Conservation (phyloP, 2,797 vertebrate genomes). For the Sebastes hubbsi region DNA sequence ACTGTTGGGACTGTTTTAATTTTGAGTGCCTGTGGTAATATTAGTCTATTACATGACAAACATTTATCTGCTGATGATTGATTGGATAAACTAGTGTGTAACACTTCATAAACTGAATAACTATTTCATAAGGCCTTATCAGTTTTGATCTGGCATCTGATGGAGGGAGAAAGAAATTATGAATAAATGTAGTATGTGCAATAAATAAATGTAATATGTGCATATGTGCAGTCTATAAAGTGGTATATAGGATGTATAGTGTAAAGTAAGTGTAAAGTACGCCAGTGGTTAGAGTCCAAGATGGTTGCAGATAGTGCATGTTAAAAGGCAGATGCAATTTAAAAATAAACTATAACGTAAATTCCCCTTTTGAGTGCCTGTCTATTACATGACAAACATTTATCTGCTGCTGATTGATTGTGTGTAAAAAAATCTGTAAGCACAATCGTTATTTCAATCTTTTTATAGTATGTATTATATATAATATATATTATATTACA, state of each 20-base stretch:
- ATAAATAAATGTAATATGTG: too few species aligned
- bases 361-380: neutral
- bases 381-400: neutral
- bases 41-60: neutral
- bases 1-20: too few species aligned
- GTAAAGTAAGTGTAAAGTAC: too few species aligned
- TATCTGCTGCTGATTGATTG: neutral
- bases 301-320: too few species aligned
- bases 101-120: neutral
- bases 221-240: too few species aligned
- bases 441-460: neutral
- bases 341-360: too few species aligned
- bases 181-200: too few species aligned
- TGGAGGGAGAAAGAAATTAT: too few species aligned
- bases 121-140: conserved; percentile 21
- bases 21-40: neutral
- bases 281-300: too few species aligned
- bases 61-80: neutral
- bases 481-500: neutral
- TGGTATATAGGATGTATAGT: too few species aligned
- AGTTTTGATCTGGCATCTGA: neutral
- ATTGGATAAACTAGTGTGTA: neutral
- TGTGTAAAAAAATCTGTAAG: neutral
- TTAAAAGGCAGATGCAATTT: too few species aligned
- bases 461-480: neutral